These are phyloP conservation scores for Tenthredo scrophulariae DNA, from an alignment of 2,888 invertebrate genomes.

Conservation along the genomic window DNA sequence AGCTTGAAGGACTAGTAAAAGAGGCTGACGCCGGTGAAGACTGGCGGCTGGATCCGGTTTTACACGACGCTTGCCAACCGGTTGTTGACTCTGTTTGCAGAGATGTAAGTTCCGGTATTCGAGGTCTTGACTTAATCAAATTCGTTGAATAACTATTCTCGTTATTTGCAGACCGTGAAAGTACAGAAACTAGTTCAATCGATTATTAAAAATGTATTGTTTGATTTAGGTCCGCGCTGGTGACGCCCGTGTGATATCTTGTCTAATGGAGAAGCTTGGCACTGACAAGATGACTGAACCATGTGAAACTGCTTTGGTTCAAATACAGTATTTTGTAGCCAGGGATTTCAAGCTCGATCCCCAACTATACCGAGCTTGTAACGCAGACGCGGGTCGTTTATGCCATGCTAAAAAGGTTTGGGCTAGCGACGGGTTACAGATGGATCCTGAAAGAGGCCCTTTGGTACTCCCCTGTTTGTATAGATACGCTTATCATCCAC, in stretches of 20 bases:
- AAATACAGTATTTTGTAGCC: constrained; percentile 98
- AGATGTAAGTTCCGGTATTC: constrained; percentile 77
- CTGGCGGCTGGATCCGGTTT: constrained; percentile 95
- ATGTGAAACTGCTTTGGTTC: constrained; percentile 94
- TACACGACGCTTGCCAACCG: constrained; percentile 91
- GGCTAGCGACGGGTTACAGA: constrained; percentile 84
- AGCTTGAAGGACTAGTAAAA: constrained; percentile 90
- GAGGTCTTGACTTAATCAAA: constrained; percentile 59
- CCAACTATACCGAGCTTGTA: constrained; percentile 92
- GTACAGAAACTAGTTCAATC: background rate
- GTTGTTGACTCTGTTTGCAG: constrained; percentile 90
- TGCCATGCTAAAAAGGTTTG: constrained; percentile 91
- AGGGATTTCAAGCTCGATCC: constrained; percentile 97
- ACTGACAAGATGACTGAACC: constrained; percentile 91
- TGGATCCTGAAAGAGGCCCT: constrained; percentile 89
- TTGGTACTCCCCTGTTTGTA: constrained; percentile 95
- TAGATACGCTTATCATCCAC: constrained; percentile 79
- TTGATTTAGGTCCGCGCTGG: constrained; percentile 83
- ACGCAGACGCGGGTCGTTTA: constrained; percentile 89
- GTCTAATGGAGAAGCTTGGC: constrained; percentile 95
- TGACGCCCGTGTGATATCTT: constrained; percentile 92
- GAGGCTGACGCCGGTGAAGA: constrained; percentile 96
- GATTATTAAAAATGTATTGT: background rate
- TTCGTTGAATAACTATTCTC: background rate
- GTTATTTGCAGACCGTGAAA: background rate